phyloP scores from a whole-genome alignment of 2,888 invertebrate genomes.

The Fabriciana adippe region DNA sequence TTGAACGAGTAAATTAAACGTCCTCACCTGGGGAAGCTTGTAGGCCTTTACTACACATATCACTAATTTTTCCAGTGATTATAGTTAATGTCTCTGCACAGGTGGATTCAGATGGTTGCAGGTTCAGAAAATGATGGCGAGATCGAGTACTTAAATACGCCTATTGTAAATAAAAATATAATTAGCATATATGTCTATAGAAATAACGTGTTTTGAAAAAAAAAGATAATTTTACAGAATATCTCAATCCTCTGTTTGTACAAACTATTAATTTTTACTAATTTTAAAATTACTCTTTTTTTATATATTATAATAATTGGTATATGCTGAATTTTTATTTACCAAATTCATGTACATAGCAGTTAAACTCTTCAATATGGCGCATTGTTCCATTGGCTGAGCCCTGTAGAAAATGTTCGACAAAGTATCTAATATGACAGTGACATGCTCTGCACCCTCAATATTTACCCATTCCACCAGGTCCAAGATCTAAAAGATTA shows the following conservation, averaged over 20 bases:
- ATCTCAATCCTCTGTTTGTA: too few species aligned
- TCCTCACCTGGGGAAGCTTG: constrained; percentile 64
- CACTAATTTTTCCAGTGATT: constrained; percentile 52
- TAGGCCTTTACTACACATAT: constrained; percentile 57
- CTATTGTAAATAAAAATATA: constrained; percentile 44
- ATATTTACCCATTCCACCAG: constrained; percentile 68
- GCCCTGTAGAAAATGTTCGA: constrained; percentile 56
- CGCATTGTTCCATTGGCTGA: constrained; percentile 63
- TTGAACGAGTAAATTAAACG: neutral
- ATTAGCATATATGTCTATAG: neutral
- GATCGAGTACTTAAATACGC: constrained; percentile 55
- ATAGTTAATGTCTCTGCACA: constrained; percentile 48
- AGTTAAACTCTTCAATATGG: constrained; percentile 59
- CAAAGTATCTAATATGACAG: constrained; percentile 55
- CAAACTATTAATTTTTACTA: neutral
- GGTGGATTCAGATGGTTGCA: constrained; percentile 41
- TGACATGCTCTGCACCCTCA: constrained; percentile 55
- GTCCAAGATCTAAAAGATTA: constrained; percentile 58
- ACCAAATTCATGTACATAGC: constrained; percentile 71
- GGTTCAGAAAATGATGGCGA: constrained; percentile 54
- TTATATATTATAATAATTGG: neutral
- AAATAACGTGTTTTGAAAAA: neutral
- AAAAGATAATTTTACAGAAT: too few species aligned
- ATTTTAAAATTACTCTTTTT: neutral
- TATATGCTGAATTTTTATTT: constrained; percentile 9